A percentile compares a stretch with the other conserved stretches of the same genome.
Conservation (phyloP, 1,140 invertebrate species). For the Conopomorpha cramerella region DNA sequence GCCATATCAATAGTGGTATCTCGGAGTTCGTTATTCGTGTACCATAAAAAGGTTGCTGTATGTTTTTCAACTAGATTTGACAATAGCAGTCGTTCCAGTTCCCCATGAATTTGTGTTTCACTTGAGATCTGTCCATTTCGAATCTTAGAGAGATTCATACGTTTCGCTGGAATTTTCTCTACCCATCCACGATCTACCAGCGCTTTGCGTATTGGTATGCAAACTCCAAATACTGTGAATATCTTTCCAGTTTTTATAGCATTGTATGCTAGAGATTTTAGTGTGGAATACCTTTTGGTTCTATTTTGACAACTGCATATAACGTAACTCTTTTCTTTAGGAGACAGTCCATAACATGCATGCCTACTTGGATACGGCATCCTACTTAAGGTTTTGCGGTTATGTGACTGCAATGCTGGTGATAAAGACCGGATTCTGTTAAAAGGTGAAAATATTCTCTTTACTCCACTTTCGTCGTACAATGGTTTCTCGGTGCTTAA, state of each 20-base stretch:
- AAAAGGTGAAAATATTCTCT: constrained; percentile 20
- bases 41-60: constrained; percentile 65
- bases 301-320: constrained; percentile 30
- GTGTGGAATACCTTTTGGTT: constrained; percentile 19
- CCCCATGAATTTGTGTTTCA: constrained; percentile 30
- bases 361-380: constrained; percentile 12
- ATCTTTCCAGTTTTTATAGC: too few species aligned
- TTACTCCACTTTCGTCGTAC: constrained; percentile 16
- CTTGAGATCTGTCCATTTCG: constrained; percentile 30
- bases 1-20: constrained; percentile 34
- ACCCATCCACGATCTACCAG: constrained; percentile 64
- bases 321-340: constrained; percentile 34
- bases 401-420: too few species aligned
- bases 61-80: constrained; percentile 64
- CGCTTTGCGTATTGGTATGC: constrained; percentile 54
- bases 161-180: constrained; percentile 57
- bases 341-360: constrained; percentile 18
- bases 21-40: constrained; percentile 36
- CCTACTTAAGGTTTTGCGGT: constrained; percentile 5
- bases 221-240: too few species aligned
- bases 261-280: constrained; percentile 27
- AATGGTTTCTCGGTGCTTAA: too few species aligned
- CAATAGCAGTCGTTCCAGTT: constrained; percentile 46
- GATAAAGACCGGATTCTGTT: too few species aligned
- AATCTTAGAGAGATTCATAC: constrained; percentile 34